Conservation (phyloP, 2,888 invertebrate genomes). For the Hecatera dysodea region DNA sequence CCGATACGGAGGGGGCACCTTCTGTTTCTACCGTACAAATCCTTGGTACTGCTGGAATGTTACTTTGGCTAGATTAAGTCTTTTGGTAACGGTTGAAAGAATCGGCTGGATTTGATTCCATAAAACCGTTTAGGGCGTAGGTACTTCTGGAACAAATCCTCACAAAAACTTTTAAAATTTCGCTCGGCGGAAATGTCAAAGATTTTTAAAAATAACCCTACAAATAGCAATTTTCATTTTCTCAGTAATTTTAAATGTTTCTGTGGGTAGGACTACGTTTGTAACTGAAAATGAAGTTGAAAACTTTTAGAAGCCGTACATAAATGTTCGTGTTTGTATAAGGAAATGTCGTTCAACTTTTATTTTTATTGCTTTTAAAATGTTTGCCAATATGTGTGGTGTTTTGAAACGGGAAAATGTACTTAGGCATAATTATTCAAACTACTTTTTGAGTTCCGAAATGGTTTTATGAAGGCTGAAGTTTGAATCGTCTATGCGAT, state of each 20-base stretch:
- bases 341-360: constrained; percentile 20
- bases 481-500: not conserved
- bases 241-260: not conserved
- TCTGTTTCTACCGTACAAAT: too few relatives aligned
- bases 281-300: constrained; percentile 7
- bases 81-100: too few relatives aligned
- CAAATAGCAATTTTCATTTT: not conserved
- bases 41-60: too few relatives aligned
- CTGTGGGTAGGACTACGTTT: not conserved
- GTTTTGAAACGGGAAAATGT: not conserved
- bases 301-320: constrained; percentile 14
- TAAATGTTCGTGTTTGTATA: constrained; percentile 1
- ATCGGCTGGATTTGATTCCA: too few relatives aligned
- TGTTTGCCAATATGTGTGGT: not conserved
- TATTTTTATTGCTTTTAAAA: constrained; percentile 6
- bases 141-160: too few relatives aligned
- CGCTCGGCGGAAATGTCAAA: not conserved
- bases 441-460: not conserved
- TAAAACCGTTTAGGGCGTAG: too few relatives aligned
- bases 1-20: too few relatives aligned
- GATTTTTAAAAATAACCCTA: not conserved
- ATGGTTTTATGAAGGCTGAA: not conserved
- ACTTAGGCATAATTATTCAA: not conserved
- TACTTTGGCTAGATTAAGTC: too few relatives aligned
- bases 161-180: not conserved